phyloP scores from a whole-genome alignment of 2,888 invertebrate species.

The Andricus curvator region DNA sequence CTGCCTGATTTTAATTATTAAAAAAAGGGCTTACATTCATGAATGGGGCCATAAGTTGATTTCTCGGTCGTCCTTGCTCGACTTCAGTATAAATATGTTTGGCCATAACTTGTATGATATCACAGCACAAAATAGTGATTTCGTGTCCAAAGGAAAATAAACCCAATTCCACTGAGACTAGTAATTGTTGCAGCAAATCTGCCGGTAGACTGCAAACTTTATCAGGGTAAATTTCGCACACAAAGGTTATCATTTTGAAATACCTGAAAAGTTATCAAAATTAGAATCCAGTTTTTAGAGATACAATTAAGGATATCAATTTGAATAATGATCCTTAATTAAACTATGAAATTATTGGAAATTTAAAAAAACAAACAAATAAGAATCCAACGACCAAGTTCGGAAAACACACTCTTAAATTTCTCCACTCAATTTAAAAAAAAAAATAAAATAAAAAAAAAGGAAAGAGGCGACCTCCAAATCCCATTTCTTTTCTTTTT shows the following conservation, averaged over 20 bases:
- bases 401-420: no score
- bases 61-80: slow-evolving; percentile 70
- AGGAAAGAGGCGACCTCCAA: no score
- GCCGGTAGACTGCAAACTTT: slow-evolving; percentile 80
- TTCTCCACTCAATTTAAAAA: no score
- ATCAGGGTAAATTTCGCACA: slow-evolving; percentile 84
- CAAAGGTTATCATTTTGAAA: slow-evolving; percentile 82
- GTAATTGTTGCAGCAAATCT: slow-evolving; percentile 80
- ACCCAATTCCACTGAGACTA: slow-evolving; percentile 82
- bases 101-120: slow-evolving; percentile 81
- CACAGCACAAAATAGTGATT: slow-evolving; percentile 81
- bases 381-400: no score
- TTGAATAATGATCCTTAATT: not conserved
- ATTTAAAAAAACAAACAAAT: no score
- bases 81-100: slow-evolving; percentile 77
- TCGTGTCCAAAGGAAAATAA: slow-evolving; percentile 82
- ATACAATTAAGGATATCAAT: slow-evolving; percentile 23
- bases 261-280: slow-evolving; percentile 67
- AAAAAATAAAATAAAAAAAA: no score
- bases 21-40: slow-evolving; percentile 74
- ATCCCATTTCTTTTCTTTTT: no score
- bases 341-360: no score
- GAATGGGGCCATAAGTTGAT: slow-evolving; percentile 78
- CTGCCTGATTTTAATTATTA: not conserved
- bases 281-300: not conserved